Evolutionary conservation across 2,888 invertebrate genomes (phyloP).

Genomic region (Ctena decussata): DNA sequence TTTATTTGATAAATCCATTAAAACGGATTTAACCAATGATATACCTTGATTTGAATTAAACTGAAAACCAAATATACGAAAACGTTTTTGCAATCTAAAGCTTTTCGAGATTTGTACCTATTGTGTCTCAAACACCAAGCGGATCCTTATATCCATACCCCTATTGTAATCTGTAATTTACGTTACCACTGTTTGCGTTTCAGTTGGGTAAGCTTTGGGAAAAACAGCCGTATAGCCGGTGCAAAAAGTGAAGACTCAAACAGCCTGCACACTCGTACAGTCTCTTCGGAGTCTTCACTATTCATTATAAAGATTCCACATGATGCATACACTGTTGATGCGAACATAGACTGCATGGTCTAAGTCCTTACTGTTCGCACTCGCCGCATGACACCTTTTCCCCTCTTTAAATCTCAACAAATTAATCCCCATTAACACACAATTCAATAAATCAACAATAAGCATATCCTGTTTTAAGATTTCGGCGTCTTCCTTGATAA

Average conservation of each 20-base stretch:
- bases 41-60: background rate
- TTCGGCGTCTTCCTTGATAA: background rate
- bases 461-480: slow-evolving; percentile 7
- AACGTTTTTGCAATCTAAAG: background rate
- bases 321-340: too few relatives aligned
- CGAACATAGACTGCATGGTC: too few relatives aligned
- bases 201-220: too few relatives aligned
- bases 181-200: too few relatives aligned
- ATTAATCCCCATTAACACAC: background rate
- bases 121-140: background rate
- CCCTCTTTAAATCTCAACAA: too few relatives aligned
- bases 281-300: too few relatives aligned
- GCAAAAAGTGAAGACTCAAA: too few relatives aligned
- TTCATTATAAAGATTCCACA: too few relatives aligned
- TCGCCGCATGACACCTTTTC: too few relatives aligned
- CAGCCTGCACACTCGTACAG: too few relatives aligned
- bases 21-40: background rate
- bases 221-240: too few relatives aligned
- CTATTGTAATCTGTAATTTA: background rate
- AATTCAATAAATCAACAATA: background rate
- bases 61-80: background rate
- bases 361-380: too few relatives aligned
- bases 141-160: background rate
- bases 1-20: slow-evolving; percentile 4
- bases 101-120: background rate